Conservation (phyloP, 2,797 vertebrate species). For the Malurus splendens region DNA sequence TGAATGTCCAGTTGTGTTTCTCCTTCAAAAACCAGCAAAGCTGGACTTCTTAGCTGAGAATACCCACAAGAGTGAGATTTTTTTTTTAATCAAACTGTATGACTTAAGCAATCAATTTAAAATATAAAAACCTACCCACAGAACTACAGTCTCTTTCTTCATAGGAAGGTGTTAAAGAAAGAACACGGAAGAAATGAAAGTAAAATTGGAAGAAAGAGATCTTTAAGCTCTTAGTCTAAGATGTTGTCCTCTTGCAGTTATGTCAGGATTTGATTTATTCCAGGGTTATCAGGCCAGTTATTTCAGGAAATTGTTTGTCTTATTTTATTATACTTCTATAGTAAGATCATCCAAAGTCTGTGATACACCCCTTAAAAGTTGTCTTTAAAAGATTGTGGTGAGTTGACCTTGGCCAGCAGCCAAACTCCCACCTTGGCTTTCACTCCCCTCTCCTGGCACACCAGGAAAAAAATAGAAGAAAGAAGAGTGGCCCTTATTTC, state of each 20-base stretch:
- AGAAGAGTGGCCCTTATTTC: neutral
- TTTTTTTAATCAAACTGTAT: neutral
- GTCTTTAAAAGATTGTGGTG: neutral
- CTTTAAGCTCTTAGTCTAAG: neutral
- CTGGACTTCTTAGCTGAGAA: neutral
- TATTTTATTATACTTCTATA: neutral
- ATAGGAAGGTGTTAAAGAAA: neutral
- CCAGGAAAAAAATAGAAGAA: neutral
- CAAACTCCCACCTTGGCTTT: neutral
- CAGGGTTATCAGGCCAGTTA: neutral
- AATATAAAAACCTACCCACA: neutral
- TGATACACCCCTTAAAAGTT: neutral
- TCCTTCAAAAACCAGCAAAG: neutral
- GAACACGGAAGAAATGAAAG: neutral
- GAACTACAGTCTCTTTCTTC: neutral
- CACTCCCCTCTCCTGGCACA: neutral
- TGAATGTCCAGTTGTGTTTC: neutral
- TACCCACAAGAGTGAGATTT: neutral
- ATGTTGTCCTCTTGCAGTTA: neutral
- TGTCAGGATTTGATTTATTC: neutral
- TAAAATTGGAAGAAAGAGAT: neutral
- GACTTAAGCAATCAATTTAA: neutral
- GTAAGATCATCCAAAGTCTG: neutral
- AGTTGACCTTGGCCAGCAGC: neutral
- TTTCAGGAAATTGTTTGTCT: neutral